phyloP scores from a whole-genome alignment of 1,140 invertebrate genomes.

The Drosophila setifemur region DNA sequence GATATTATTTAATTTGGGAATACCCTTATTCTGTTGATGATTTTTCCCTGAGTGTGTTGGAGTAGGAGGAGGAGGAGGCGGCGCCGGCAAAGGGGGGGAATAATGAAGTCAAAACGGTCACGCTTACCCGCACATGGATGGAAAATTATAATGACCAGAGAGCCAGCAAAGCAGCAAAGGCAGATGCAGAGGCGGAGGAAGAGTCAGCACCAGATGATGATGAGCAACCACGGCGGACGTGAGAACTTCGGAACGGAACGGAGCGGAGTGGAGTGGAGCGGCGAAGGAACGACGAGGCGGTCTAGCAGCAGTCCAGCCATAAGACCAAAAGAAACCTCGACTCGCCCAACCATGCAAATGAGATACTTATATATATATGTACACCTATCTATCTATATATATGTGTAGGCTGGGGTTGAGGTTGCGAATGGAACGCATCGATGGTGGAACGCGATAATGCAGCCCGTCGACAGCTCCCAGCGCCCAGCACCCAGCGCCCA shows the following conservation, averaged over 20 bases:
- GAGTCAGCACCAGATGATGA: constrained; percentile 22
- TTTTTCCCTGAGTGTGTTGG: constrained; percentile 3
- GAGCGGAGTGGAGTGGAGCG: not conserved
- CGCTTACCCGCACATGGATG: constrained; percentile 67
- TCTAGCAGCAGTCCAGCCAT: constrained; percentile 13
- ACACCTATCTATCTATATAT: too few relatives aligned
- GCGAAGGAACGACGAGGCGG: not conserved
- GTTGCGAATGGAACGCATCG: constrained; percentile 31
- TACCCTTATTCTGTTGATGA: too few relatives aligned
- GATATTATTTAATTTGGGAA: too few relatives aligned
- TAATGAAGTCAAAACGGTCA: constrained; percentile 77
- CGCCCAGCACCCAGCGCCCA: too few relatives aligned
- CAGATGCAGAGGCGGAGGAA: constrained; percentile 7
- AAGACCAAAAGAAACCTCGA: constrained; percentile 23
- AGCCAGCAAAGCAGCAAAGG: constrained; percentile 7
- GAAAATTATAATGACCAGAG: constrained; percentile 58
- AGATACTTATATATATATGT: too few relatives aligned
- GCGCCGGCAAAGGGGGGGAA: not conserved
- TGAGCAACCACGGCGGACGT: constrained; percentile 49
- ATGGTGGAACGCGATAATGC: constrained; percentile 60
- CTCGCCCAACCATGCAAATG: constrained; percentile 67
- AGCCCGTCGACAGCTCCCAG: constrained; percentile 40
- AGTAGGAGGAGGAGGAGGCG: not conserved
- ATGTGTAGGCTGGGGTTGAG: not conserved
- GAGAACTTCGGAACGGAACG: constrained; percentile 56